Evolutionary conservation across 2,113 vertebrate species (phyloP).

Genomic region (Phyllostomus discolor): DNA sequence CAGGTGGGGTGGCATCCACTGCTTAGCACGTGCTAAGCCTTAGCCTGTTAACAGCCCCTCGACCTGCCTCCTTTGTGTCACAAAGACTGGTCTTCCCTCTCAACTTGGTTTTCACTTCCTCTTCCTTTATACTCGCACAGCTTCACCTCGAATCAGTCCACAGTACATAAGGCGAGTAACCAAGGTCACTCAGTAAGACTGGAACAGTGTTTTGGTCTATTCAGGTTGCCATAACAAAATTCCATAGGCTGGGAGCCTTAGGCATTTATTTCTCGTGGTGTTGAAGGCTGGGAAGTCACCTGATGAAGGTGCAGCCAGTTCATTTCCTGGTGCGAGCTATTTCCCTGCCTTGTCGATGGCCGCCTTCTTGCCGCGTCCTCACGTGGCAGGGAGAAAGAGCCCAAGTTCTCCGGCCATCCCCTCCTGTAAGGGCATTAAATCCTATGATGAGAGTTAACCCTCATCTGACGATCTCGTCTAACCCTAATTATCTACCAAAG

Average conservation of each 20-base stretch:
- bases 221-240: background rate
- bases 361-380: background rate
- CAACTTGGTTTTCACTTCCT: background rate
- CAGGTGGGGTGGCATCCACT: background rate
- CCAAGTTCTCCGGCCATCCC: background rate
- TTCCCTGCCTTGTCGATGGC: background rate
- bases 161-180: background rate
- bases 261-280: background rate
- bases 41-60: background rate
- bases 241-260: background rate
- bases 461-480: background rate
- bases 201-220: background rate
- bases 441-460: too few relatives aligned
- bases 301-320: background rate
- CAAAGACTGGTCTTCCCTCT: background rate
- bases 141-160: background rate
- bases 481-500: background rate
- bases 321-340: background rate
- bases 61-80: background rate
- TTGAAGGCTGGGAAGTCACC: background rate
- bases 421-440: background rate
- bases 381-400: background rate
- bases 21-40: background rate
- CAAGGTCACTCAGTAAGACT: background rate
- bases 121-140: background rate